Evolutionary conservation across 2,113 vertebrate species (phyloP).

Genomic region (Illadopsis cleaveri): DNA sequence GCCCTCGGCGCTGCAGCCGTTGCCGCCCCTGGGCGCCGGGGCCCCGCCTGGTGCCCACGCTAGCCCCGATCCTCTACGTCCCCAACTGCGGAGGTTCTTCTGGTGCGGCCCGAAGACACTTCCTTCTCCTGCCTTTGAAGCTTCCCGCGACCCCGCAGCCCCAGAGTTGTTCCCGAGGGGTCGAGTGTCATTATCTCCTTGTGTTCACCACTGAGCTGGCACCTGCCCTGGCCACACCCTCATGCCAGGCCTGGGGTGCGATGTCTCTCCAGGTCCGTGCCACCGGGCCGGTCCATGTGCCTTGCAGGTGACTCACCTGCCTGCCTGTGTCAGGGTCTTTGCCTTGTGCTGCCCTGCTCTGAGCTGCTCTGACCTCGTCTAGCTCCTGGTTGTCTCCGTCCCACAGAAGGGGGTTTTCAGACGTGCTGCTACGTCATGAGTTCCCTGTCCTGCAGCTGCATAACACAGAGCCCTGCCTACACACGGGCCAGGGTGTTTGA

Average conservation of each 20-base stretch:
- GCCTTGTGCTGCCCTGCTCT: not conserved
- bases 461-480: not conserved
- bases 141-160: not conserved
- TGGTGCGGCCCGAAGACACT: not conserved
- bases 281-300: not conserved
- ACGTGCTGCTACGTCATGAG: not conserved
- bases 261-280: fast-evolving
- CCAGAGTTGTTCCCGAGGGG: not conserved
- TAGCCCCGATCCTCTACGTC: not conserved
- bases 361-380: not conserved
- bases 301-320: not conserved
- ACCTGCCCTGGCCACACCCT: not conserved
- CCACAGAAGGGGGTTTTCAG: not conserved
- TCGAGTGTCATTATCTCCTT: not conserved
- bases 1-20: not conserved
- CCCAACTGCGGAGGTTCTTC: not conserved
- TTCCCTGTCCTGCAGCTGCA: not conserved
- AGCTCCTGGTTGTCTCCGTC: not conserved
- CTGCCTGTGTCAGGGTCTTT: not conserved
- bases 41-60: not conserved
- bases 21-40: not conserved
- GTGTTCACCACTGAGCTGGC: not conserved
- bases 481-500: fast-evolving
- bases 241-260: not conserved
- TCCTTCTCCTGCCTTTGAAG: not conserved